Percentiles rank a stretch among this genome's conserved stretches.
Evolutionary conservation across 2,113 vertebrate genomes (phyloP).

Genomic region (Neolamprologus ventralis): DNA sequence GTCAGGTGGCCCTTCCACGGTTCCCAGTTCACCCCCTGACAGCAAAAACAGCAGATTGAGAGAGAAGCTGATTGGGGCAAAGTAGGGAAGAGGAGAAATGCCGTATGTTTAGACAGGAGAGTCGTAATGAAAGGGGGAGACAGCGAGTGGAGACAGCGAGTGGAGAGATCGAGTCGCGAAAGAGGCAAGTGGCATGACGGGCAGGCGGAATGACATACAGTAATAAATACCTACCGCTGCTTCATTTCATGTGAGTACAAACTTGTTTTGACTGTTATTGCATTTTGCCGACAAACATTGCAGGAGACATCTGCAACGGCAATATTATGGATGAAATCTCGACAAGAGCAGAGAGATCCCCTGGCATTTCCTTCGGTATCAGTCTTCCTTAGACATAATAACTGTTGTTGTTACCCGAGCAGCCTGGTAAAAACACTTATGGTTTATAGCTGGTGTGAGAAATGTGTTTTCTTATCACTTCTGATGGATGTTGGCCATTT

Average conservation of each 20-base stretch:
- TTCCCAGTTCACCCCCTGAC: constrained; percentile 85
- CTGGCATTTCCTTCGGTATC: constrained; percentile 29
- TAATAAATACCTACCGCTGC: constrained; percentile 31
- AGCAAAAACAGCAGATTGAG: background rate
- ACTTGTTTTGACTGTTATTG: constrained; percentile 49
- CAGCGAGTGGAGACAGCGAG: background rate
- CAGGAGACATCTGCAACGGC: constrained; percentile 11
- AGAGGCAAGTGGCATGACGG: background rate
- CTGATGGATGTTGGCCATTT: constrained; percentile 53
- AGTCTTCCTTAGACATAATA: constrained; percentile 39
- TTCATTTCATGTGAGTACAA: constrained; percentile 46
- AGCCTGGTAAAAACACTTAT: constrained; percentile 39
- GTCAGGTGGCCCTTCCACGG: constrained; percentile 86
- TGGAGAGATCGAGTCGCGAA: background rate
- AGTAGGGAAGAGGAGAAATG: background rate
- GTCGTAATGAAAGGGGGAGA: background rate
- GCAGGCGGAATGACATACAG: constrained; percentile 23
- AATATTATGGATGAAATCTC: constrained; percentile 34
- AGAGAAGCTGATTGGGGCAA: background rate
- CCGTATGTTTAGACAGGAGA: background rate
- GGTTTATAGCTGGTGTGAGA: constrained; percentile 40
- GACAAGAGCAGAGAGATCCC: constrained; percentile 28
- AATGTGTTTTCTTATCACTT: constrained; percentile 51
- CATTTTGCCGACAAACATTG: constrained; percentile 18
- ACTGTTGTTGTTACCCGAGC: constrained; percentile 49